Conservation (phyloP, 2,888 invertebrate species). For the Meloe dianella region DNA sequence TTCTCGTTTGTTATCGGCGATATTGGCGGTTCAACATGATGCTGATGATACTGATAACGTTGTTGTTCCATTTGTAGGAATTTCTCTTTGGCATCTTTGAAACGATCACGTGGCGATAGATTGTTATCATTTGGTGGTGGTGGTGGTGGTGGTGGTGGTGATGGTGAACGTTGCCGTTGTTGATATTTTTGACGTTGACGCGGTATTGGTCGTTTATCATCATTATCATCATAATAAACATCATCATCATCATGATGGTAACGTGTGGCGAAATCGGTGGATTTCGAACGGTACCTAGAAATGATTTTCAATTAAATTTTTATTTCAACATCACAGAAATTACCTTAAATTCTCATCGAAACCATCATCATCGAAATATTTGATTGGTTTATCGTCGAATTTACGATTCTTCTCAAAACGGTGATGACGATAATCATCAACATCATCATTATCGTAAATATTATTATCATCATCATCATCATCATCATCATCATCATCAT, state of each 20-base stretch:
- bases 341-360: conserved; percentile 52
- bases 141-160: conserved; percentile 32
- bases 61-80: conserved; percentile 81
- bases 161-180: conserved; percentile 55
- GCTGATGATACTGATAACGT: conserved; percentile 47
- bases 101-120: conserved; percentile 76
- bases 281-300: conserved; percentile 35
- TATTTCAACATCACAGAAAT: neutral
- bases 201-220: neutral
- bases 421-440: neutral
- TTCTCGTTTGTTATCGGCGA: conserved; percentile 45
- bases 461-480: neutral
- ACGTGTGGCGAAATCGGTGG: conserved; percentile 33
- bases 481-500: neutral
- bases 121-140: conserved; percentile 53
- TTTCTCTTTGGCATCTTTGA: conserved; percentile 86
- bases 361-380: conserved; percentile 53
- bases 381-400: conserved; percentile 38
- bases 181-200: conserved; percentile 15
- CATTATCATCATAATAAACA: neutral
- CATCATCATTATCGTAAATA: neutral
- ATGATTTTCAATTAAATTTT: no score
- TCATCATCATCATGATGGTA: neutral
- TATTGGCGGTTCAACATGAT: conserved; percentile 46
- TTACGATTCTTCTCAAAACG: conserved; percentile 1